Evolutionary conservation across 2,113 vertebrate genomes (phyloP).

Genomic region (Tachuris rubrigastra): DNA sequence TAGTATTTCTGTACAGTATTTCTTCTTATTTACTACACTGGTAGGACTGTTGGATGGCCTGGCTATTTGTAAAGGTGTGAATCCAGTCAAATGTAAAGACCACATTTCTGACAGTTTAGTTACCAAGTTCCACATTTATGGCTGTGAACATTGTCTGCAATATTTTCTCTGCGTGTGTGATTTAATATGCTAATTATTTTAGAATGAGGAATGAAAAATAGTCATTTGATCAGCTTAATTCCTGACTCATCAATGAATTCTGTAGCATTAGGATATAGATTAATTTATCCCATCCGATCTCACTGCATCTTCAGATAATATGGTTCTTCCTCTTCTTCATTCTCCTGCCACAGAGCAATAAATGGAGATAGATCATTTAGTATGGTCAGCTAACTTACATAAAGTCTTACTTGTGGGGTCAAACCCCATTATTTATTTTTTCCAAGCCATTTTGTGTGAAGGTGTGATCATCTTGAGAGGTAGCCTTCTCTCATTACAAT

Average conservation of each 20-base stretch:
- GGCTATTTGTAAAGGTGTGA: background rate
- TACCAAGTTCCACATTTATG: background rate
- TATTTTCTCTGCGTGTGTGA: background rate
- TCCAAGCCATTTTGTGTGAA: background rate
- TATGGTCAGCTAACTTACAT: background rate
- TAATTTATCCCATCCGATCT: background rate
- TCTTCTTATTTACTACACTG: background rate
- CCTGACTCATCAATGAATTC: background rate
- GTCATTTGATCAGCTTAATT: background rate
- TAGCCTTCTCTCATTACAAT: background rate
- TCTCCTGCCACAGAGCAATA: background rate
- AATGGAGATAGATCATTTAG: background rate
- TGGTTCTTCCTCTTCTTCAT: background rate
- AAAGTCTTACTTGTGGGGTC: background rate
- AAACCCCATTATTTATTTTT: background rate
- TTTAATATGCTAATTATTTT: background rate
- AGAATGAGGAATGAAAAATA: background rate
- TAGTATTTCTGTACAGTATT: background rate
- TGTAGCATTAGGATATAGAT: background rate
- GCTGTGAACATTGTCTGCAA: background rate
- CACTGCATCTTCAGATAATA: background rate
- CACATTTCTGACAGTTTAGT: background rate
- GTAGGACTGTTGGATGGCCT: background rate
- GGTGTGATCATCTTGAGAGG: background rate
- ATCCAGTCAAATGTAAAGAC: background rate